A percentile compares a stretch with the other conserved stretches of the same genome.
These are phyloP conservation scores for Atractosteus spatula DNA, from an alignment of 2,113 vertebrate species.

Conservation along the genomic window DNA sequence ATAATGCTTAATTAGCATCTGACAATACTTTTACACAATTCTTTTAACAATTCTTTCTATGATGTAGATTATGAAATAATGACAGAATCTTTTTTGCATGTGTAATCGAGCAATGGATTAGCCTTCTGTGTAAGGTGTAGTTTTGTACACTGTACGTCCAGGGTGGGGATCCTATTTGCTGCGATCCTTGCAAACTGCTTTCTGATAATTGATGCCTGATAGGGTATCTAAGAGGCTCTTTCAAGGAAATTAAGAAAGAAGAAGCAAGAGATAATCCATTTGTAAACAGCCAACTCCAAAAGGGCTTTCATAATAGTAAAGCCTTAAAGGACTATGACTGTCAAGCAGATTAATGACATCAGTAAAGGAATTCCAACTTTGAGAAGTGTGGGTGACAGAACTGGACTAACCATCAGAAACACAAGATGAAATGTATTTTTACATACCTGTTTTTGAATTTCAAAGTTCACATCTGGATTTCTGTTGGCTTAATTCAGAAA, in stretches of 20 bases:
- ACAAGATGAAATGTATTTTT: slow-evolving; percentile 16
- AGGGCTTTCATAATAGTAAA: slow-evolving; percentile 4
- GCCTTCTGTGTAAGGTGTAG: no score
- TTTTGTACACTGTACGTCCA: no score
- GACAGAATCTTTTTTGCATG: no score
- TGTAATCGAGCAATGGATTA: no score
- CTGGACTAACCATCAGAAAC: not conserved
- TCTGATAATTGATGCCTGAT: no score
- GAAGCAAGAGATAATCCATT: not conserved
- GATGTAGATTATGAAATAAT: no score
- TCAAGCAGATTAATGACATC: slow-evolving; percentile 3
- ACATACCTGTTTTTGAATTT: slow-evolving; percentile 7
- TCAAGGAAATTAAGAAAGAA: slow-evolving; percentile 1
- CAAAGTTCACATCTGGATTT: slow-evolving; percentile 5
- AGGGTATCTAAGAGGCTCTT: slow-evolving; percentile 24
- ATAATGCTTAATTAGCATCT: no score
- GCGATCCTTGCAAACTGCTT: no score
- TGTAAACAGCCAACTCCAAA: not conserved
- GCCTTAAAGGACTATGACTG: slow-evolving; percentile 1
- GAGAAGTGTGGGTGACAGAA: not conserved
- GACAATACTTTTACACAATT: no score
- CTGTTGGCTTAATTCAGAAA: not conserved
- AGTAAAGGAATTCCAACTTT: slow-evolving; percentile 16
- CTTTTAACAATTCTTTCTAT: no score
- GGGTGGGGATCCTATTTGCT: no score